Percentiles rank a stretch among this genome's conserved stretches.
Evolutionary conservation across 2,888 invertebrate species (phyloP).

Genomic region (Drosophila quinaria): DNA sequence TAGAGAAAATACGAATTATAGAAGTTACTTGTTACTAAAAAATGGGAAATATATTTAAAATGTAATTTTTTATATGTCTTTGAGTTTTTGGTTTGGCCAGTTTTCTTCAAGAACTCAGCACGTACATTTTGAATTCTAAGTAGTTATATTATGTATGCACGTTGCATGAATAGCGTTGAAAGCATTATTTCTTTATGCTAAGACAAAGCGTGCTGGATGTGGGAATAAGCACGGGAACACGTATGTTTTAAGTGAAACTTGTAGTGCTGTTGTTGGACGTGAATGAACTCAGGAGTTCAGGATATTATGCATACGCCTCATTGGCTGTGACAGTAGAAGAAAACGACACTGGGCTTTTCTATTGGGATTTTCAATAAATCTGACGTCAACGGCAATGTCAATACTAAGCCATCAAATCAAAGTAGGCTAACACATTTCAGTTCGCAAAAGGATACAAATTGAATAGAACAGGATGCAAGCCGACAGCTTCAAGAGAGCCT

Average conservation of each 20-base stretch:
- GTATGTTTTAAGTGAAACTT: constrained; percentile 12
- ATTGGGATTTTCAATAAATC: constrained; percentile 64
- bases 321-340: constrained; percentile 14
- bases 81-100: neutral
- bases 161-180: constrained; percentile 18
- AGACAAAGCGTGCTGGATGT: constrained; percentile 30
- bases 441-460: constrained; percentile 60
- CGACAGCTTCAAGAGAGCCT: constrained; percentile 33
- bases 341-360: constrained; percentile 11
- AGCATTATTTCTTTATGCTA: constrained; percentile 11
- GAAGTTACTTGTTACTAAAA: too few relatives aligned
- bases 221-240: constrained; percentile 3
- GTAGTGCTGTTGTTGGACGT: constrained; percentile 25
- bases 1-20: too few relatives aligned
- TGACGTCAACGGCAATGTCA: constrained; percentile 60
- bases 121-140: neutral
- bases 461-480: constrained; percentile 49
- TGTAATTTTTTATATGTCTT: neutral
- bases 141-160: constrained; percentile 18
- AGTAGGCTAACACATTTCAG: constrained; percentile 33
- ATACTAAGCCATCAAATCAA: constrained; percentile 67
- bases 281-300: constrained; percentile 46
- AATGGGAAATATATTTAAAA: too few relatives aligned
- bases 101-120: neutral
- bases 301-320: constrained; percentile 51